Percentiles rank a stretch among this genome's conserved stretches.
Evolutionary conservation across 2,888 invertebrate genomes (phyloP).

Genomic region (Microctonus hyperodae): DNA sequence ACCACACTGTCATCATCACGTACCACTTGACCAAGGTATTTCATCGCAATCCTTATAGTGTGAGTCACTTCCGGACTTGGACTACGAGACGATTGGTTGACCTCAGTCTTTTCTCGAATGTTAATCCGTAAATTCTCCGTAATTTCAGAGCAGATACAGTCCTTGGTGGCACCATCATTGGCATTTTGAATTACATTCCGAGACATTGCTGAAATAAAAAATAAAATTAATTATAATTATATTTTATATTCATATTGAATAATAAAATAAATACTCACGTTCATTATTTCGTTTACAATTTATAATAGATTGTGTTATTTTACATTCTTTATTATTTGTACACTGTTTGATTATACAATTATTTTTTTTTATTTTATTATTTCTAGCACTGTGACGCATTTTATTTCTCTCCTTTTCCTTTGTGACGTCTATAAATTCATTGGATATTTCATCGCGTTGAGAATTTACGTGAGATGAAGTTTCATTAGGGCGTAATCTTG

Average conservation of each 20-base stretch:
- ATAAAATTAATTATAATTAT: not conserved
- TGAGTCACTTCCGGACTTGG: slow-evolving; percentile 59
- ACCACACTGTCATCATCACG: slow-evolving; percentile 27
- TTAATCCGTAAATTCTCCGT: slow-evolving; percentile 50
- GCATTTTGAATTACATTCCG: slow-evolving; percentile 18
- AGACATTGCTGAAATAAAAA: slow-evolving; percentile 14
- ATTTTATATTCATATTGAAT: slow-evolving; percentile 8
- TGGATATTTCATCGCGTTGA: slow-evolving; percentile 47
- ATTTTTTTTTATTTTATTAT: slow-evolving; percentile 20
- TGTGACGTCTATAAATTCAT: slow-evolving; percentile 49
- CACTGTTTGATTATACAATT: slow-evolving; percentile 33
- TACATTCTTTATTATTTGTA: slow-evolving; percentile 43
- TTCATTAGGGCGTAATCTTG: slow-evolving; percentile 42
- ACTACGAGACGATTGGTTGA: slow-evolving; percentile 41
- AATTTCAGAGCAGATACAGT: slow-evolving; percentile 54
- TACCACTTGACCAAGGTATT: slow-evolving; percentile 48
- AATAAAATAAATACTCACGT: slow-evolving; percentile 43
- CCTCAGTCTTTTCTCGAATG: slow-evolving; percentile 49
- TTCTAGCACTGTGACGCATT: slow-evolving; percentile 27
- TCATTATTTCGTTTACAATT: slow-evolving; percentile 50
- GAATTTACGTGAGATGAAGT: slow-evolving; percentile 31
- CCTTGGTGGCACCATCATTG: slow-evolving; percentile 34
- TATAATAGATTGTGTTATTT: slow-evolving; percentile 45
- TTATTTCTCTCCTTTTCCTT: slow-evolving; percentile 33
- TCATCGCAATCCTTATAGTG: slow-evolving; percentile 57